Base-by-base conservation (phyloP, 2,888 invertebrate species). In the Chrysopilus asiliformis region DNA sequence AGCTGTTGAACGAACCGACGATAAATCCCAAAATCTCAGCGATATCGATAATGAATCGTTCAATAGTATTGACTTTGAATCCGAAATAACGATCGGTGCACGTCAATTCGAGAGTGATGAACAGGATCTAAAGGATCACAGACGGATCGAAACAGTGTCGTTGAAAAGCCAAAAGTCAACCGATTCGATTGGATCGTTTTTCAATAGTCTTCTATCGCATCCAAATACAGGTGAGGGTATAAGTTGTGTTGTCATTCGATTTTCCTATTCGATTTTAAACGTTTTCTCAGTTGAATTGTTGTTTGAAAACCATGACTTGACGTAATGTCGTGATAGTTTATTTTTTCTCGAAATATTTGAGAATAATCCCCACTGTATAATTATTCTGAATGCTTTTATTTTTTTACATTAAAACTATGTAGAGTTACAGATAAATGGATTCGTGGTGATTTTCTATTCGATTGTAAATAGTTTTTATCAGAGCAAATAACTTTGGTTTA, bases 41-140 rank as follows among this genome's bases (percentile, higher is more conserved):
- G 62, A 61, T 54, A 55, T 58, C 53, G 63, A 64, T 37, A 58
- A 62, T 53, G 64, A 64, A 55, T 64, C 64, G 43, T 57, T 63
- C 52, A 62, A 61, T 49, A 62, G 62, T 51, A 62, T 62, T 49
- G 64, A 64, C 53, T 64, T 61, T 48, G 62, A 62, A 47, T 55
- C 63, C 43, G 61, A 61, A 53, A 59, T 61, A 50, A 57, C 57
- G 51, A 58, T 59, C 45, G 58, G 54, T 46, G 52, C 55, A 45
- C 39, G 40, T 7, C n/a, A n/a, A 30, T 25, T 29, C 36, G 36
- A 41, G 36, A 34, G 35, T 18, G 35, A 39, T 32, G 12, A 16
- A 22, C 10, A 29, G 32, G 22, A 31, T 27, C 13, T 18, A 15
- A 34, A 40, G 37, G 36, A 32, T 38, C 36, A 39, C 39, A 37